These are phyloP conservation scores for Onychomys torridus DNA, from an alignment of 2,797 vertebrate genomes.

Conservation along the genomic window DNA sequence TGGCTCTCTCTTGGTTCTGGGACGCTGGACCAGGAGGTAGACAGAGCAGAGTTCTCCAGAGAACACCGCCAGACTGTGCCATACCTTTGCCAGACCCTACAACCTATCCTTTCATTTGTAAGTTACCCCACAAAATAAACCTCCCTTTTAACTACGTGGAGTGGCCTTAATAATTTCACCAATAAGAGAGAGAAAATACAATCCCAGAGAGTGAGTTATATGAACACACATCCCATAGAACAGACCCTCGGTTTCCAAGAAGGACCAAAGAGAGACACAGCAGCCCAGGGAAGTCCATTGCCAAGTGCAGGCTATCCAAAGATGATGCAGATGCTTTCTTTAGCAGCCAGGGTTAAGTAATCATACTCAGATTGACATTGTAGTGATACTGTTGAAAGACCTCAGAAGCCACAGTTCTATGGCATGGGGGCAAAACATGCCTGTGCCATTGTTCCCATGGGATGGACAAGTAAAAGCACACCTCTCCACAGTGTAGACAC, in stretches of 20 bases:
- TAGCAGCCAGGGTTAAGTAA: slow-evolving; percentile 67
- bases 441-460: no score
- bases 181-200: not conserved
- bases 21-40: no score
- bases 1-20: no score
- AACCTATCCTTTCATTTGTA: no score
- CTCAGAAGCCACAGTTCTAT: not conserved
- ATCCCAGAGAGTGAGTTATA: not conserved
- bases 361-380: not conserved
- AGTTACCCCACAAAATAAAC: no score
- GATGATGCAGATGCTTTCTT: not conserved
- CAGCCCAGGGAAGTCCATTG: slow-evolving; percentile 33
- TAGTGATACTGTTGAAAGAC: slow-evolving; percentile 50
- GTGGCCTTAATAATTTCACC: no score
- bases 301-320: not conserved
- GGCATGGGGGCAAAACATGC: not conserved
- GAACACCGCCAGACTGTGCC: no score
- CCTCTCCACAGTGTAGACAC: not conserved
- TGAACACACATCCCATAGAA: not conserved
- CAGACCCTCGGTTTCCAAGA: slow-evolving; percentile 20
- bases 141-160: no score
- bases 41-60: no score
- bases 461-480: not conserved
- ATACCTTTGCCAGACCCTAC: no score
- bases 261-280: slow-evolving; percentile 36